phyloP scores from a whole-genome alignment of 2,113 vertebrate species.

The Gopherus flavomarginatus region DNA sequence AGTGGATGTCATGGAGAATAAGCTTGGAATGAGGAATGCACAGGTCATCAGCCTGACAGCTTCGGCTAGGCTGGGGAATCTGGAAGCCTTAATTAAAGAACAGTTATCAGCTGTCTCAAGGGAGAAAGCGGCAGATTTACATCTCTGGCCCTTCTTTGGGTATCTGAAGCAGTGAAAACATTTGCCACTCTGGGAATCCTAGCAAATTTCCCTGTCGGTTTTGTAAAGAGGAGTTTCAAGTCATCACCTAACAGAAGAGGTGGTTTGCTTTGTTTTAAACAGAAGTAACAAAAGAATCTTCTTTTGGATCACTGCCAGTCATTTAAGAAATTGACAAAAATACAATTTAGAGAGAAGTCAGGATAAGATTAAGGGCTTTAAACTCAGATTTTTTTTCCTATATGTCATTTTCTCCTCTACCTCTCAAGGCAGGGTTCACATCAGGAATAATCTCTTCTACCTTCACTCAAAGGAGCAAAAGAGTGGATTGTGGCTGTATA shows the following conservation, averaged over 20 bases:
- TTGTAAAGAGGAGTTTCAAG: not conserved
- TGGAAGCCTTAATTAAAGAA: not conserved
- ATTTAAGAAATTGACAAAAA: not conserved
- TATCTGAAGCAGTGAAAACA: not conserved
- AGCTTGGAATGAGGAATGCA: not conserved
- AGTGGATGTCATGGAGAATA: not conserved
- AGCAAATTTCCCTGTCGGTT: not conserved
- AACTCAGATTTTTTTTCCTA: not conserved
- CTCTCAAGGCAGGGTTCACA: not conserved
- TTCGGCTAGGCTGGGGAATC: not conserved
- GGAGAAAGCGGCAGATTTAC: not conserved
- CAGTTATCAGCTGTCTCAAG: not conserved
- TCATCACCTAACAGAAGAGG: not conserved
- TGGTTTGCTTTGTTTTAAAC: not conserved
- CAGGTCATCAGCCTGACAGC: not conserved
- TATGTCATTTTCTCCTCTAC: not conserved
- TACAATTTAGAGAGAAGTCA: not conserved
- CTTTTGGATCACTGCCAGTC: not conserved
- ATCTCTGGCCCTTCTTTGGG: not conserved
- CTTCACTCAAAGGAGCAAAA: not conserved
- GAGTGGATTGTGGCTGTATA: accelerated
- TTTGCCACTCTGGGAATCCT: not conserved
- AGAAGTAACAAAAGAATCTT: not conserved
- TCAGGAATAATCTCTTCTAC: not conserved
- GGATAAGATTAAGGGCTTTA: not conserved